Evolutionary conservation across 2,888 invertebrate species (phyloP), one percentile per base, ranked within the genome.

Genomic region (Drosophila tripunctata): DNA sequence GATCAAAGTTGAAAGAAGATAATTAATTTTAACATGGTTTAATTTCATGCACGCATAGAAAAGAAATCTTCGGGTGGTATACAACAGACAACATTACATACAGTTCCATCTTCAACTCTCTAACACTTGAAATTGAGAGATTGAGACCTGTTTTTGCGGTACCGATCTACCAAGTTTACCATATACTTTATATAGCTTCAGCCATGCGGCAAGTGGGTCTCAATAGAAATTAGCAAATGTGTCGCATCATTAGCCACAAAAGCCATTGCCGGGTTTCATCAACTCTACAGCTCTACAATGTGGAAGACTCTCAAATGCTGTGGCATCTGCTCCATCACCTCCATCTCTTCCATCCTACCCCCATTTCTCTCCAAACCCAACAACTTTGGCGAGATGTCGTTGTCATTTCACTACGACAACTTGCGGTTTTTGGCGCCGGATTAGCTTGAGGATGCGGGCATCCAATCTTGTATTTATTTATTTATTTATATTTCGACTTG

Each of bases 171-270:
- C n/a, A n/a, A n/a, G n/a, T n/a, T n/a, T n/a, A n/a, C n/a, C n/a
- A n/a, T n/a, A n/a, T n/a, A n/a, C n/a, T n/a, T n/a, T n/a, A n/a
- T 40, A 10, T 47, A 66, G 17, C 43, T 45, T 14, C 61, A 73
- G 24, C 58, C 60, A 57, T 33, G 47, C 56, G 66, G 81, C 85
- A 81, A 85, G 82, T 87, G 82, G 79, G 76, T 69, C 75, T 80
- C 85, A 81, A 78, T 87, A 85, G 83, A 87, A 85, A 89, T 88
- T 88, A 88, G 87, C 88, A 89, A 88, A 88, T 89, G 83, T 88
- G 89, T 88, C 88, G 85, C 85, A 87, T 83, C 89, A 88, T 88
- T 87, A 88, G 85, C 88, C 85, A 78, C 85, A 87, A 75, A 68
- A 79, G 60, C 41, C 56, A 56, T 58, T 47, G 62, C 24, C 41